Evolutionary conservation across 2,113 vertebrate species (phyloP).

Genomic region (Corythornis vintsioides): DNA sequence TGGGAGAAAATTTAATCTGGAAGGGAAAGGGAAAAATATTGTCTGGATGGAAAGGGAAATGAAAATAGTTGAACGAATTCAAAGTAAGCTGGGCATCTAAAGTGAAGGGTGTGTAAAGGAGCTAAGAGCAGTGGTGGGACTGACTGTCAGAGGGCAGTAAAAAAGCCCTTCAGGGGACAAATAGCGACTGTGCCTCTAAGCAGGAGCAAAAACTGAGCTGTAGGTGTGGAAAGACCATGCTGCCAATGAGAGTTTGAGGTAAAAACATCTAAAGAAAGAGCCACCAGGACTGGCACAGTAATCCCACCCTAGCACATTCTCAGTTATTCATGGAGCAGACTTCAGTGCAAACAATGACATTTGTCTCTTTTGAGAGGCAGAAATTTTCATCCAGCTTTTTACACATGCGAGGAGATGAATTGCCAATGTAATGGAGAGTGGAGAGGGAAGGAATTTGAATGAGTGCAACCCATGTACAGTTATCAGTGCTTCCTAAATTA

Average conservation of each 20-base stretch:
- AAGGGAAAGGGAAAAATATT: slow-evolving; percentile 68
- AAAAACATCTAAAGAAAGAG: slow-evolving; percentile 6
- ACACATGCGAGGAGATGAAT: background rate
- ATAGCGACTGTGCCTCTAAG: background rate
- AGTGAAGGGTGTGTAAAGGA: slow-evolving; percentile 58
- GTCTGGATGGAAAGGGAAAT: slow-evolving; percentile 72
- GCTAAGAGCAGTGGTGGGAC: slow-evolving; percentile 50
- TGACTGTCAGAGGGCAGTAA: slow-evolving; percentile 13
- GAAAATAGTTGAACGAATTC: slow-evolving; percentile 74
- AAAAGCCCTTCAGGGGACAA: background rate
- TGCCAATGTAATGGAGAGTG: background rate
- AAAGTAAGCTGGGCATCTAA: slow-evolving; percentile 66
- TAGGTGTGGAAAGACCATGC: background rate
- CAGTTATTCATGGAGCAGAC: background rate
- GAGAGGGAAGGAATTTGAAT: slow-evolving; percentile 6
- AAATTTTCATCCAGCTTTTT: slow-evolving; percentile 7
- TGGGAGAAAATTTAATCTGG: slow-evolving; percentile 61
- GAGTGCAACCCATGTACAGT: background rate
- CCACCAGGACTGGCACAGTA: background rate
- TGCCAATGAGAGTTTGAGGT: background rate
- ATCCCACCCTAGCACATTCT: slow-evolving; percentile 12
- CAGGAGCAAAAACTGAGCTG: background rate
- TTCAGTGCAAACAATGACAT: slow-evolving; percentile 3
- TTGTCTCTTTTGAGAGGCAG: slow-evolving; percentile 7
- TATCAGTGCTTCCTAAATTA: slow-evolving; percentile 51